Base-by-base conservation (phyloP, 2,113 vertebrate genomes). In the Antechinus flavipes region DNA sequence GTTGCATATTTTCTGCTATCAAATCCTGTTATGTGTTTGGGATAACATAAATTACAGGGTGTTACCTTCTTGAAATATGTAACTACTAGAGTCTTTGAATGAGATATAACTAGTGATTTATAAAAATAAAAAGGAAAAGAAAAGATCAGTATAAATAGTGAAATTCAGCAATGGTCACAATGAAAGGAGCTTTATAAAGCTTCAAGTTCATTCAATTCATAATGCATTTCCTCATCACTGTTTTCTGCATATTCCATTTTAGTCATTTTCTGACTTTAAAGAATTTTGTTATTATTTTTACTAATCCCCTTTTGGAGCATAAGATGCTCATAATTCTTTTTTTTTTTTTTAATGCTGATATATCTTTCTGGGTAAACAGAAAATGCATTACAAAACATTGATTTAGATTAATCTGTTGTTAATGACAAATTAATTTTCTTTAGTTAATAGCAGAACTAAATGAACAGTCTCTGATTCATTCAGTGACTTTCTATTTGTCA, bases 321-420 rank as follows among this genome's bases (percentile, higher is more conserved):
- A n/a, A 90, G 6, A 61, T 68, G 90, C 55, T 56, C 26, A 91
- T 25, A 90, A 42, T 42, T 42, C 42, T 42, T 42, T 42, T 42
- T 42, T 16, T 22, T 19, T 89, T 10, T 22, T 19, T 89, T 10
- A 93, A 92, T 68, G 68, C 46, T 96, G 55, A 47, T 93, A 56
- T 23, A 92, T 55, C 42, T 89, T 94, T 53, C 93, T 91, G 30
- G 53, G 90, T 94, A 96, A 47, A 47, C 92, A 90, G 50, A 95
- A 53, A 16, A 30, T n/a, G 49, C 11, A 46, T 94, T 95, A 54
- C 3, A 94, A n/a, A 97, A 93, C 42, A 92, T 25, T 91, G 92
- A 30, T 53, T 91, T 94, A 94, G 90, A 94, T 96, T 94, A 94
- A 97, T 96, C 94, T 92, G 93, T 89, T 93, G 46, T 27, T 96